Conservation (phyloP, 2,888 invertebrate species). For the Lasius platythorax region DNA sequence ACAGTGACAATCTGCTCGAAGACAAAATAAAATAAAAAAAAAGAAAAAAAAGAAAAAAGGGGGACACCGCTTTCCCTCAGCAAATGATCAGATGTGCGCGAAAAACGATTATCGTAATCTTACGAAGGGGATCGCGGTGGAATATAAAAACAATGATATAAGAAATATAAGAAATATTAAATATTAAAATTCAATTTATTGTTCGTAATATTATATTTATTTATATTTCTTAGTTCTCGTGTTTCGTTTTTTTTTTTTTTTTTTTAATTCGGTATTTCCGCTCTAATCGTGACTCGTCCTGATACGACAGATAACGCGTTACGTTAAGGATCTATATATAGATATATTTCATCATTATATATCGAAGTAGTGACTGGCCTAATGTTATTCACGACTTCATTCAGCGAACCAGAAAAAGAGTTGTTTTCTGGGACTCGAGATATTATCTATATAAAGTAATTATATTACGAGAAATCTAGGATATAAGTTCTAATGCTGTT, state of each 20-base stretch:
- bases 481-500: conserved; percentile 85
- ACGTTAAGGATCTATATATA: conserved; percentile 47
- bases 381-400: conserved; percentile 80
- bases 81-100: neutral
- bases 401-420: conserved; percentile 55
- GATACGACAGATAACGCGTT: conserved; percentile 29
- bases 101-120: conserved; percentile 16
- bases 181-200: neutral
- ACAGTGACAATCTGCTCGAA: conserved; percentile 1
- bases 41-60: neutral
- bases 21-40: neutral
- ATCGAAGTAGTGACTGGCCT: conserved; percentile 85
- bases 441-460: conserved; percentile 68
- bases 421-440: conserved; percentile 53
- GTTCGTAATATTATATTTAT: neutral
- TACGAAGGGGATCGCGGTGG: neutral
- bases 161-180: neutral
- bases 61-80: conserved; percentile 9
- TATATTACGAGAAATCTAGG: conserved; percentile 78
- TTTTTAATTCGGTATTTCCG: neutral
- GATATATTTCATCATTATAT: conserved; percentile 76
- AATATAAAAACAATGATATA: neutral
- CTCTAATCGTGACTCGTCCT: conserved; percentile 47
- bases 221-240: neutral
- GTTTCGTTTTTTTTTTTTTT: neutral